Base-by-base conservation (phyloP, 2,888 invertebrate genomes). In the Hemicrepidius hirtus region DNA sequence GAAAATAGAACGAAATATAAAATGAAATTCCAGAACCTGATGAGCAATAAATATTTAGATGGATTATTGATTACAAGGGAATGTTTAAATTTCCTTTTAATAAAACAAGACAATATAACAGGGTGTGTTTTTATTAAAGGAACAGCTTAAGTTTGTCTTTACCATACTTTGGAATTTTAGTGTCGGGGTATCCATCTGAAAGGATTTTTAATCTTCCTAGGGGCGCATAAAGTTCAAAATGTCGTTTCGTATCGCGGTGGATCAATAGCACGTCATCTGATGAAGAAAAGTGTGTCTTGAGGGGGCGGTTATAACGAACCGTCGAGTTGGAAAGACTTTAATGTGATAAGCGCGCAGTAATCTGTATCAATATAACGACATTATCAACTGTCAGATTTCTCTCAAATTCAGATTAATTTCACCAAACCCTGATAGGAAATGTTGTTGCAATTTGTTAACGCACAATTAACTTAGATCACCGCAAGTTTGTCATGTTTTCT, bases 171-270 rank as follows among this genome's bases (percentile, higher is more conserved):
- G 41, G 62, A 46, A 18, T 62, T 62, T 62, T 46, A 46, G 2
- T 32, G 62, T 28, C 44, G 5, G 44, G 32, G 24, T 60, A 44
- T 16, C 24, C 20, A 10, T 9, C 18, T 46, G 13, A 62, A 20
- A 64, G 50, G 64, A 64, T 35, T 64, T 64, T 64, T 64, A 64
- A 64, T 64, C 64, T 64, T 64, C 50, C 32, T 32, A n/a, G 21
- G 20, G 62, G 46, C 32, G 32, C 37, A 64, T 64, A 18, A 50
- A 64, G 46, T 37, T 40, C 6, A 20, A 50, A 50, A 35, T 50
- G 50, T 50, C 50, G 50, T 50, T 44, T 24, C 13, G 46, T 13
- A 37, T 64, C 50, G 16, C 46, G 12, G 18, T 37, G 49, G 64
- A 64, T 64, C 64, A 64, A 64, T 64, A 64, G 21, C 40, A 21